Conservation (phyloP, 2,113 vertebrate genomes). For the Limnothrissa miodon region DNA sequence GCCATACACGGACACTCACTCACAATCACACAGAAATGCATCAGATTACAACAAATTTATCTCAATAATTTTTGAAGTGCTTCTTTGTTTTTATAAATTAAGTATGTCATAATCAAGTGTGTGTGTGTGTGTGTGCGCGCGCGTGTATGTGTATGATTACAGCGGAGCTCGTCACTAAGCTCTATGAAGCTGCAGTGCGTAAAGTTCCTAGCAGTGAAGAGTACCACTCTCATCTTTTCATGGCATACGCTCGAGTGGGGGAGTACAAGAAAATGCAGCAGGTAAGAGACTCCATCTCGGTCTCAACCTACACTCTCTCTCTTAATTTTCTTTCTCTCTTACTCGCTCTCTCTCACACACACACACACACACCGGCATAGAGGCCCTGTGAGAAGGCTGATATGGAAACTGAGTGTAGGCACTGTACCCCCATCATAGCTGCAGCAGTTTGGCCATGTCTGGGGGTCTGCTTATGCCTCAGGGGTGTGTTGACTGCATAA, state of each 20-base stretch:
- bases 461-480: too few species aligned
- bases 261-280: constrained; percentile 99
- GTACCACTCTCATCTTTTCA: constrained; percentile 98
- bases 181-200: constrained; percentile 96
- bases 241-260: constrained; percentile 96
- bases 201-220: constrained; percentile 97
- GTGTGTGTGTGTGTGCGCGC: not conserved
- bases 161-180: constrained; percentile 96
- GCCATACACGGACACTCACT: constrained; percentile 67
- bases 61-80: too few species aligned
- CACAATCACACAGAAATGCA: not conserved
- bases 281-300: constrained; percentile 64
- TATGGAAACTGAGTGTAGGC: not conserved
- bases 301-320: not conserved
- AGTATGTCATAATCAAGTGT: not conserved
- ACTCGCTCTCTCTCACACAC: not conserved
- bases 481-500: too few species aligned
- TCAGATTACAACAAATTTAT: too few species aligned
- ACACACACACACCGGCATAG: not conserved
- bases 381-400: not conserved
- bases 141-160: constrained; percentile 34
- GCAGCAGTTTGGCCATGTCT: not conserved
- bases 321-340: not conserved
- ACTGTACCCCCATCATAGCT: not conserved
- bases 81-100: not conserved